Conservation (phyloP, 2,113 vertebrate genomes). For the Montifringilla adamsi region DNA sequence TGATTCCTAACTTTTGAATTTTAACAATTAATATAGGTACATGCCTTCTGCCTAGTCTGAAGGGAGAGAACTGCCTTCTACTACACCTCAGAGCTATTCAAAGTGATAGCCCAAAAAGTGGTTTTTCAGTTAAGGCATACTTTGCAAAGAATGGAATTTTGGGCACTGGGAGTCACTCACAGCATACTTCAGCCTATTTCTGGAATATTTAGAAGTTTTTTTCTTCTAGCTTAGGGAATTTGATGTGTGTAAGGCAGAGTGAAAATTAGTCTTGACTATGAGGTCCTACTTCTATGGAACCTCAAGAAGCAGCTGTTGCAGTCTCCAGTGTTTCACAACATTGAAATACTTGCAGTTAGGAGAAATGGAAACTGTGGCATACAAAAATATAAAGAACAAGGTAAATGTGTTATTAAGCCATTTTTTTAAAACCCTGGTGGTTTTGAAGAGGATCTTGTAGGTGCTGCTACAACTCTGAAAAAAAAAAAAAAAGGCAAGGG, state of each 20-base stretch:
- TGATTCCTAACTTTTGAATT: background rate
- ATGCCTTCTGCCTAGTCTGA: background rate
- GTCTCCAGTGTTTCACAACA: background rate
- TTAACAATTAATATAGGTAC: background rate
- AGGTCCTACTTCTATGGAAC: background rate
- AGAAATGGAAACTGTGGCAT: background rate
- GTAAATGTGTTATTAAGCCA: background rate
- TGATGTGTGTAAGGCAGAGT: background rate
- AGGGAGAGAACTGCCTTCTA: background rate
- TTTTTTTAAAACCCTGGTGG: background rate
- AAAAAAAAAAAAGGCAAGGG: fast-evolving
- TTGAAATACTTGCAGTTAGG: background rate
- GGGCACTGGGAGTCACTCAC: background rate
- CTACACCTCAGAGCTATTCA: background rate
- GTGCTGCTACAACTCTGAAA: background rate
- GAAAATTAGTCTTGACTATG: background rate
- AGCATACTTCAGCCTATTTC: background rate
- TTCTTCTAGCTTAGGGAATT: background rate
- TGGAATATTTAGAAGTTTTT: background rate
- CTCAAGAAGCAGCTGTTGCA: background rate
- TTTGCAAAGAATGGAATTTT: background rate
- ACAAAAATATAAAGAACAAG: background rate
- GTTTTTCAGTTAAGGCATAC: background rate
- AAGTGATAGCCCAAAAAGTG: background rate
- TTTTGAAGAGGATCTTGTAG: background rate